Percentiles rank a stretch among this genome's conserved stretches.
phyloP scores from a whole-genome alignment of 2,113 vertebrate species.

The Onychostruthus taczanowskii region DNA sequence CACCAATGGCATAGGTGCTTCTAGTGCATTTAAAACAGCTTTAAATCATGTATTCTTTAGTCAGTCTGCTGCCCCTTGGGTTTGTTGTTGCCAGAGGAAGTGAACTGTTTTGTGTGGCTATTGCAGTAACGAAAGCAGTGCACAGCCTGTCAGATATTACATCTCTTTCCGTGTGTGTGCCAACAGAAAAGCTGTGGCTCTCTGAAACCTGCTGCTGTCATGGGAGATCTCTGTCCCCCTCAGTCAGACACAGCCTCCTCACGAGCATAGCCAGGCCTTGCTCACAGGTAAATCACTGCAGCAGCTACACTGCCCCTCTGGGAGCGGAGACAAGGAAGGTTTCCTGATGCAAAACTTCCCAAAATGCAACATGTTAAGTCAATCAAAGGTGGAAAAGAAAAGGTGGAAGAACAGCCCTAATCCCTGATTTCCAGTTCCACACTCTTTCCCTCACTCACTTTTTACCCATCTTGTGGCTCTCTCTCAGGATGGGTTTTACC shows the following conservation, averaged over 20 bases:
- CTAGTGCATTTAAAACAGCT: background rate
- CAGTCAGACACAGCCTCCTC: background rate
- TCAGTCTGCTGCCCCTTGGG: background rate
- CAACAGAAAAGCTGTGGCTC: background rate
- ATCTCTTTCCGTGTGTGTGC: rapidly evolving
- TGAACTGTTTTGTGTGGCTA: background rate
- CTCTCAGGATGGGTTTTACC: background rate
- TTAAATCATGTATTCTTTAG: background rate
- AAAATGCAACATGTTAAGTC: background rate
- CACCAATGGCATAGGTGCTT: background rate
- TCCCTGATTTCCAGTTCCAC: background rate
- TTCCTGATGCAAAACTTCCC: background rate
- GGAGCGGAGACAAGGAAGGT: rapidly evolving
- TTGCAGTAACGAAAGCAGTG: background rate
- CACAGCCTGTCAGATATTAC: background rate
- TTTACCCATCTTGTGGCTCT: background rate
- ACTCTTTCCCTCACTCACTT: background rate
- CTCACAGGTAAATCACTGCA: background rate
- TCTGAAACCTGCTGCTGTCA: background rate
- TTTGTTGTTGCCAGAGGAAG: background rate
- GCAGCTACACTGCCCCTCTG: background rate
- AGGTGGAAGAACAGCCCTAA: background rate
- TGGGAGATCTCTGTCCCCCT: background rate
- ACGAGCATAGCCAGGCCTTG: no score
- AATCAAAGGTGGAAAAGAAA: background rate